phyloP scores from a whole-genome alignment of 2,797 vertebrate species.

The Mus caroli region DNA sequence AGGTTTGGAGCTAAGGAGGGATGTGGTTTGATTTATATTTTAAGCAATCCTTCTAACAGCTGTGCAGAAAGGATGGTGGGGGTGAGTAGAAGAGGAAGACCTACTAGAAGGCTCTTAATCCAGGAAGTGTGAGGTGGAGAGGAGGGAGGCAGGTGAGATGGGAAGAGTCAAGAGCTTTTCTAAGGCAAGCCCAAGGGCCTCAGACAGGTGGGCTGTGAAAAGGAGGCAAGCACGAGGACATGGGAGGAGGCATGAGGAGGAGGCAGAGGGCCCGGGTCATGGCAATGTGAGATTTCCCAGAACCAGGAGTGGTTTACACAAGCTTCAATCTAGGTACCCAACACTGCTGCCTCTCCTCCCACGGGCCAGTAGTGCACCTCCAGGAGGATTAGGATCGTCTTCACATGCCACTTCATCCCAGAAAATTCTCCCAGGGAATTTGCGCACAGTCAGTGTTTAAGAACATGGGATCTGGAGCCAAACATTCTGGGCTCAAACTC shows the following conservation, averaged over 20 bases:
- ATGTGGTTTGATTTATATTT: constrained; percentile 61
- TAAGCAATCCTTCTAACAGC: constrained; percentile 51
- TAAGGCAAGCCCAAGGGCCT: neutral
- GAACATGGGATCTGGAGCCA: neutral
- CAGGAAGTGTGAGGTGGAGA: neutral
- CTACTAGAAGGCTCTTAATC: constrained; percentile 6
- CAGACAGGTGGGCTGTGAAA: neutral
- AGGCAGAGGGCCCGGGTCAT: neutral
- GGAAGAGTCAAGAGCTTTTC: neutral
- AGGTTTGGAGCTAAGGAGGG: constrained; percentile 44
- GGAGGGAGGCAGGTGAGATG: neutral
- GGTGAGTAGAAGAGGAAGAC: neutral
- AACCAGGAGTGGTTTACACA: neutral
- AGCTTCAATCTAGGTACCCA: accelerated
- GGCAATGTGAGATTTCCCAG: neutral
- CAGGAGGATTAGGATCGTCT: constrained; percentile 3
- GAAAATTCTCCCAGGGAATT: neutral
- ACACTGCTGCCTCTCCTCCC: neutral
- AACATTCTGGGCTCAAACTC: constrained; percentile 36
- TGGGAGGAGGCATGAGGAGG: neutral
- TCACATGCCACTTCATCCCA: neutral
- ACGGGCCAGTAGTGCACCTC: neutral
- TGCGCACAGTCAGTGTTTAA: neutral
- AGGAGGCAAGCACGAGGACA: neutral
- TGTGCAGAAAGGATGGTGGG: neutral